phyloP scores from a whole-genome alignment of 2,888 invertebrate genomes.

The Tricholauxania praeusta region DNA sequence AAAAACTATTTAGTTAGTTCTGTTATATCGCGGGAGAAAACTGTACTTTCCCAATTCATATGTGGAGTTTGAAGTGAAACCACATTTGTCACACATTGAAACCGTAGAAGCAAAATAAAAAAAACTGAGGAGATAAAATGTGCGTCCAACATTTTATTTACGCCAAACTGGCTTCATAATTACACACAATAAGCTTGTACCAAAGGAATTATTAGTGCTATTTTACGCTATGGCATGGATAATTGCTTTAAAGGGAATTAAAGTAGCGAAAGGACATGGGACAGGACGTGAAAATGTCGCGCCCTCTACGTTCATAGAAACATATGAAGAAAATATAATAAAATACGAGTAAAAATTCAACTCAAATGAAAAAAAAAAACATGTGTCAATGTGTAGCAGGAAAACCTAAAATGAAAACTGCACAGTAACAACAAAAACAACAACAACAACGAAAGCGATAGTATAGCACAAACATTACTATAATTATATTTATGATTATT shows the following conservation, averaged over 20 bases:
- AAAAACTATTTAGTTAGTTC: too few relatives aligned
- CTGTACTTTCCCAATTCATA: too few relatives aligned
- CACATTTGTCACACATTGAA: too few relatives aligned
- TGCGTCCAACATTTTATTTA: too few relatives aligned
- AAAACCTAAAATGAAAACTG: slow-evolving; percentile 1
- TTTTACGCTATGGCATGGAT: slow-evolving; percentile 8
- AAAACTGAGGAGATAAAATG: too few relatives aligned
- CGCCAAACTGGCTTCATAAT: too few relatives aligned
- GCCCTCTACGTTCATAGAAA: neutral
- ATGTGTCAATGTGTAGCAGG: slow-evolving; percentile 1
- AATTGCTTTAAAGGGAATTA: slow-evolving; percentile 10
- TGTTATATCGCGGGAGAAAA: too few relatives aligned
- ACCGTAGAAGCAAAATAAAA: neutral
- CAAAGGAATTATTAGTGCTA: neutral
- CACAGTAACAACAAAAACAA: neutral
- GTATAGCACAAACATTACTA: neutral
- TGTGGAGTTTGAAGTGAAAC: too few relatives aligned
- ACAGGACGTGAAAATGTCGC: neutral
- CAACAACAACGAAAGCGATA: neutral
- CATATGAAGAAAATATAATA: neutral
- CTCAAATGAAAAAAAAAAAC: neutral
- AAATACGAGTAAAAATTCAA: neutral
- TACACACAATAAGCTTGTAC: too few relatives aligned
- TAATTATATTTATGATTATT: slow-evolving; percentile 10
- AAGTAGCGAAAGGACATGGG: neutral